Evolutionary conservation across 2,113 vertebrate species (phyloP), one percentile per base, ranked within the genome.

Genomic region (Tetrax tetrax): DNA sequence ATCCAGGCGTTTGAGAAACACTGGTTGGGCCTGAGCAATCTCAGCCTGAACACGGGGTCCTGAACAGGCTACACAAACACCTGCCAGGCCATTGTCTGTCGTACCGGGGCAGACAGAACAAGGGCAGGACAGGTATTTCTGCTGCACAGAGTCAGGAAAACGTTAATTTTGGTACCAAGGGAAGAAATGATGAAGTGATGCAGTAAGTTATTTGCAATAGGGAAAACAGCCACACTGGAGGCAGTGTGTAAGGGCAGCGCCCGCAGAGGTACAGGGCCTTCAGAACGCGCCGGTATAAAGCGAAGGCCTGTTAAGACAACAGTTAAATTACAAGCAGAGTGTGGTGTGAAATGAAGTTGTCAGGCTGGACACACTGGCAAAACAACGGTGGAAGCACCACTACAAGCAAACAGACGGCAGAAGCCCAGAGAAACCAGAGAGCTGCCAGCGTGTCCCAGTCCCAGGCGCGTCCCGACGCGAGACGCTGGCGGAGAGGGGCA

Each of bases 381-480:
- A 68, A 14, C 35, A 20, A 41, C 1, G 37, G 31, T 56, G 57
- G 64, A 29, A 87, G 50, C 41, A 65, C 3, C 64, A 5, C 37
- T 24, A 68, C 27, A 25, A 61, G 50, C 29, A 59, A 22, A 14
- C 13, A 19, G 27, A 24, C 6, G 48, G 31, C 51, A 89, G 56
- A 47, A 53, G 2, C 41, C 71, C 37, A 65, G 71, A 1, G 3
- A 22, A 28, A 41, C 25, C 18, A 4, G 61, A 31, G 53, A 16
- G 29, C 27, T 76, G 60, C 23, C 37, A 7, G 35, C 1, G 8
- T 43, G 56, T 50, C 61, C 74, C 7, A n/a, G 29, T 45, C 31
- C 69, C 64, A 28, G 48, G 16, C 15, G 3, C 25, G 5, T 6
- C 60, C 82, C 7, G 0, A 19, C 2, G 3, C 0, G 0, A 51